Conservation (phyloP, 2,797 vertebrate genomes). For the Peromyscus attwateri region DNA sequence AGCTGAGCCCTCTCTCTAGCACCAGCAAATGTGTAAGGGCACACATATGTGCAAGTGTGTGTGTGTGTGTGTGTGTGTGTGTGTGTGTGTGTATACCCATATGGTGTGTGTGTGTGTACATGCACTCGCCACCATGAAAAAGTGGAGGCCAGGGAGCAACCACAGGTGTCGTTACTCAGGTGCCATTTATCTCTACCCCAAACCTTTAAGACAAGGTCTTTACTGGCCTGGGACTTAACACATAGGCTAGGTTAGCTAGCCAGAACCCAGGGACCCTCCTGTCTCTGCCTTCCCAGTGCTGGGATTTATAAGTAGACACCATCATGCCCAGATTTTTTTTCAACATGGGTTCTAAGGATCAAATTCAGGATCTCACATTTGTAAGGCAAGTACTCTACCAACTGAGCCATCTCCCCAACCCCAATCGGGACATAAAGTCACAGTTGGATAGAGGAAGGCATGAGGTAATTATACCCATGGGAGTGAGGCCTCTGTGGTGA, state of each 20-base stretch:
- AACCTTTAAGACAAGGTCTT: neutral
- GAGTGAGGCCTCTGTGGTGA: neutral
- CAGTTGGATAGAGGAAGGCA: neutral
- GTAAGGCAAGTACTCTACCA: neutral
- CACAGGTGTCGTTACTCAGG: neutral
- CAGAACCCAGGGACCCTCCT: neutral
- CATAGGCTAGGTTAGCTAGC: neutral
- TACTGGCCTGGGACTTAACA: neutral
- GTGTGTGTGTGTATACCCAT: neutral
- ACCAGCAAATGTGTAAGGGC: neutral
- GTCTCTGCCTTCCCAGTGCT: neutral
- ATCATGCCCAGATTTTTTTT: neutral
- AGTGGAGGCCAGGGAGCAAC: neutral
- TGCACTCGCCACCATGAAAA: neutral
- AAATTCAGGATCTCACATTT: neutral
- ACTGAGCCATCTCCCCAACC: neutral
- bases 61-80: neutral
- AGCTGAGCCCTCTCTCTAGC: neutral
- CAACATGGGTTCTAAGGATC: neutral
- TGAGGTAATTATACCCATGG: neutral
- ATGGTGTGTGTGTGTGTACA: neutral
- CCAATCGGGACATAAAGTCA: neutral
- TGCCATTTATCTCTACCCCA: neutral
- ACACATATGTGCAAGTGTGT: neutral
- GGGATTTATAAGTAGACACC: neutral